Conservation (phyloP, 2,797 vertebrate species). For the Telmatherina bonti region DNA sequence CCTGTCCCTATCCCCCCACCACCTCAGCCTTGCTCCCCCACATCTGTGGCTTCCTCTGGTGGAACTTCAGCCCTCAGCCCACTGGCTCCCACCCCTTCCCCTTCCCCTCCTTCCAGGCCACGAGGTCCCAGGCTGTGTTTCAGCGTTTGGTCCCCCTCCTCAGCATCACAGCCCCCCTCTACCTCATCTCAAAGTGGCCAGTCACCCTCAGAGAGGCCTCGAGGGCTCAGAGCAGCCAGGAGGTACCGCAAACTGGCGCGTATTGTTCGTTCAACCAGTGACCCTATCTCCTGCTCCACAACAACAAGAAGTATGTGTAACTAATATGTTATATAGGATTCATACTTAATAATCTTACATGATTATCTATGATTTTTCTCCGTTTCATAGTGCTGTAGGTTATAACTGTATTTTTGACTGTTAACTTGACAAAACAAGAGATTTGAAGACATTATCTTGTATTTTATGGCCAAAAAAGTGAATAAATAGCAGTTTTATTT, state of each 20-base stretch:
- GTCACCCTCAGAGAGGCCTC: constrained; percentile 65
- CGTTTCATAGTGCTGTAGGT: neutral
- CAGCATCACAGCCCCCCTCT: constrained; percentile 77
- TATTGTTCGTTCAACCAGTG: constrained; percentile 94
- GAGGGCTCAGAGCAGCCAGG: constrained; percentile 63
- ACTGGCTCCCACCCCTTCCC: constrained; percentile 72
- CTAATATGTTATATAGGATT: neutral
- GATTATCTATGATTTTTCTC: neutral
- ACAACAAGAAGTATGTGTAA: constrained; percentile 83
- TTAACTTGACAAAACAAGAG: neutral
- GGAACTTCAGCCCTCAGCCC: constrained; percentile 76
- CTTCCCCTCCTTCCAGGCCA: constrained; percentile 73
- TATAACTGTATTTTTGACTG: neutral
- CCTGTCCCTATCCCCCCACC: constrained; percentile 77
- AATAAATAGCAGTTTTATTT: neutral
- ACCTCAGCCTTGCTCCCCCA: constrained; percentile 78
- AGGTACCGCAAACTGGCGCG: constrained; percentile 82
- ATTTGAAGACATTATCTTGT: neutral
- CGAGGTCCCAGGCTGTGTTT: constrained; percentile 87
- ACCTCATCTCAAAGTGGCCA: constrained; percentile 77
- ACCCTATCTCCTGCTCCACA: constrained; percentile 89
- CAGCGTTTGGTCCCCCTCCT: constrained; percentile 84
- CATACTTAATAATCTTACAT: neutral
- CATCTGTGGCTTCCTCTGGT: constrained; percentile 74
- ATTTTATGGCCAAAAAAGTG: neutral